Evolutionary conservation across 1,140 invertebrate species (phyloP).

Genomic region (Physella acuta): DNA sequence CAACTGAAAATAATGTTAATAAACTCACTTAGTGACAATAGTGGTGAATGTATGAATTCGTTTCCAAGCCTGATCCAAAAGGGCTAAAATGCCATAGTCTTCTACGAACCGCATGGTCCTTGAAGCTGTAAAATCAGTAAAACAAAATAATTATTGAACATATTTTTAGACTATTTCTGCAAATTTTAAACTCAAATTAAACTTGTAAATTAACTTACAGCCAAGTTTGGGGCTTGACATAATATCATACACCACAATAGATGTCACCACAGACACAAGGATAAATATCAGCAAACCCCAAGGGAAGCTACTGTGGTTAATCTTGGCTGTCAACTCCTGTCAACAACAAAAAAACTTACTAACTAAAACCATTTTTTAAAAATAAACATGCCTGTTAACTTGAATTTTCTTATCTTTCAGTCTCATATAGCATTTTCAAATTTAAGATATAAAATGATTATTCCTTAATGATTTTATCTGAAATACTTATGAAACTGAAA

Average conservation of each 20-base stretch:
- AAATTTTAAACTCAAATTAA: neutral
- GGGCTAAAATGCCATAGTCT: slow-evolving; percentile 41
- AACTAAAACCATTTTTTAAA: neutral
- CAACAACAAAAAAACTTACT: neutral
- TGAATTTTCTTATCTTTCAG: neutral
- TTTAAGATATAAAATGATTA: neutral
- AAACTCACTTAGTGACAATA: slow-evolving; percentile 21
- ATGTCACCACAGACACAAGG: slow-evolving; percentile 31
- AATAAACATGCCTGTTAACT: neutral
- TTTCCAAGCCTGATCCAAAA: slow-evolving; percentile 38
- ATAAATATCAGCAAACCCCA: slow-evolving; percentile 44
- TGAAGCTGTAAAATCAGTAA: slow-evolving; percentile 32
- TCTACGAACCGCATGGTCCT: slow-evolving; percentile 42
- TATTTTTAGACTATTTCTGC: neutral
- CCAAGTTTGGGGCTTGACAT: slow-evolving; percentile 38
- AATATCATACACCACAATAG: slow-evolving; percentile 46
- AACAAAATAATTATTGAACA: neutral
- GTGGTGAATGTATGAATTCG: slow-evolving; percentile 32
- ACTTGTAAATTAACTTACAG: slow-evolving; percentile 28
- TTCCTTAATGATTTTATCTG: neutral
- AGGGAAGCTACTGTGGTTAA: slow-evolving; percentile 41
- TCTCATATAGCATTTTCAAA: neutral
- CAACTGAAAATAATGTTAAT: neutral
- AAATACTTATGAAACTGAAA: neutral
- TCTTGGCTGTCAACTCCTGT: slow-evolving; percentile 44